Evolutionary conservation across 2,113 vertebrate species (phyloP).

Genomic region (Fregetta grallaria): DNA sequence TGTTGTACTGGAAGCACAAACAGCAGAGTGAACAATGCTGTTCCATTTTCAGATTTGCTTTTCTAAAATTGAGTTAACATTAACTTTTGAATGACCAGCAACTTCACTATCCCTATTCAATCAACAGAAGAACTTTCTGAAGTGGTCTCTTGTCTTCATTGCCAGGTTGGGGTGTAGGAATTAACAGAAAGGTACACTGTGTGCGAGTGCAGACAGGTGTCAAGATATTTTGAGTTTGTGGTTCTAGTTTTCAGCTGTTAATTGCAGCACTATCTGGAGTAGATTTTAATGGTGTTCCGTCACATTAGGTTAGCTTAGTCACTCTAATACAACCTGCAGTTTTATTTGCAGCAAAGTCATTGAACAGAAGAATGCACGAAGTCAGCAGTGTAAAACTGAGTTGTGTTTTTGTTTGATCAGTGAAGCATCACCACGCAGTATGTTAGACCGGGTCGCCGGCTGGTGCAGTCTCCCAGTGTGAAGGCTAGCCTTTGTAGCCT

Average conservation of each 20-base stretch:
- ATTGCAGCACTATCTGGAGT: neutral
- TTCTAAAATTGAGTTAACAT: accelerated
- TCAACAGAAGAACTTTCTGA: neutral
- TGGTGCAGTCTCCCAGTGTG: neutral
- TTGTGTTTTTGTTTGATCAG: neutral
- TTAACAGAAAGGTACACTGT: neutral
- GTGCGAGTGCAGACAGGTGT: neutral
- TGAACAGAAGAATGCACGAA: neutral
- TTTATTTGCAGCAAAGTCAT: neutral
- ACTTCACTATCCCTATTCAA: neutral
- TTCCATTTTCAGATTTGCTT: neutral
- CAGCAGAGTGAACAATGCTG: neutral
- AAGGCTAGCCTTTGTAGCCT: neutral
- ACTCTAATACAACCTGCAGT: neutral
- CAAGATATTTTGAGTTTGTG: neutral
- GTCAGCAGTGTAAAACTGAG: neutral
- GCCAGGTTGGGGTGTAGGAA: neutral
- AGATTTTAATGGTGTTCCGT: neutral
- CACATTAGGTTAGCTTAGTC: neutral
- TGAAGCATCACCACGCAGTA: accelerated
- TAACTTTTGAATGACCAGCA: neutral
- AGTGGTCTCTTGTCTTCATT: neutral
- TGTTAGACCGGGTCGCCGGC: accelerated
- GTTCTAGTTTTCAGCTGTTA: neutral
- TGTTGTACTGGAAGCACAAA: neutral